Base-by-base conservation (phyloP, 2,888 invertebrate genomes). In the Thymelicus acteon region DNA sequence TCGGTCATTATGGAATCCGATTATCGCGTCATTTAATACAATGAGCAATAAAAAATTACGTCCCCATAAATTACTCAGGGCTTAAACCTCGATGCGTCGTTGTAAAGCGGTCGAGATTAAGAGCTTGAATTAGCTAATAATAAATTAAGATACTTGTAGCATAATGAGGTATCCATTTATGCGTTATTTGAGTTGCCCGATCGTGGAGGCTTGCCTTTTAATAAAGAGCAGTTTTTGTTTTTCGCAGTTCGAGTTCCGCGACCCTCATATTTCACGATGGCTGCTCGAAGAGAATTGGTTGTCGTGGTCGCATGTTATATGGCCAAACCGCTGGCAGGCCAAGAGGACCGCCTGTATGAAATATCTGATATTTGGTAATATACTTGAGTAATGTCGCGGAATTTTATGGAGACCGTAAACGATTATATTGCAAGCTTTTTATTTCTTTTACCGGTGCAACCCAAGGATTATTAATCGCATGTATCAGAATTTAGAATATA, bases 261-360 rank as follows among this genome's bases (percentile, higher is more conserved):
- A 91, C 89, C 90, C 83, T 89, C 88, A 88, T 92, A 91, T 88
- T 87, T 91, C 85, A 90, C 79, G 76, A 79, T 78, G 83, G 81
- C 82, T 85, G 87, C 82, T 85, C 84, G 82, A 84, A 84, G 85
- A 80, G 80, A 81, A 85, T 85, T 82, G 82, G 76, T 80, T 81
- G 82, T 84, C 82, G 82, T 76, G 83, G 82, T 83, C 81, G 75
- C 77, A 75, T 78, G 76, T 77, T 76, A 77, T 70, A 75, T 66
- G 72, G 67, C 72, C 75, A 75, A 73, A 79, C 77, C 77, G 75
- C 77, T 74, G 78, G 75, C 75, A 75, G 66, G 76, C 71, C 73
- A 60, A 72, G 54, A 57, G 60, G 72, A 73, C 72, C 74, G 73
- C 71, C 61, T 76, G 70, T 74, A 79, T 69, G 63, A 69, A 69